A percentile compares a stretch with the other conserved stretches of the same genome.
These are phyloP conservation scores for Diaprepes abbreviatus DNA, from an alignment of 2,888 invertebrate genomes.

Conservation along the genomic window DNA sequence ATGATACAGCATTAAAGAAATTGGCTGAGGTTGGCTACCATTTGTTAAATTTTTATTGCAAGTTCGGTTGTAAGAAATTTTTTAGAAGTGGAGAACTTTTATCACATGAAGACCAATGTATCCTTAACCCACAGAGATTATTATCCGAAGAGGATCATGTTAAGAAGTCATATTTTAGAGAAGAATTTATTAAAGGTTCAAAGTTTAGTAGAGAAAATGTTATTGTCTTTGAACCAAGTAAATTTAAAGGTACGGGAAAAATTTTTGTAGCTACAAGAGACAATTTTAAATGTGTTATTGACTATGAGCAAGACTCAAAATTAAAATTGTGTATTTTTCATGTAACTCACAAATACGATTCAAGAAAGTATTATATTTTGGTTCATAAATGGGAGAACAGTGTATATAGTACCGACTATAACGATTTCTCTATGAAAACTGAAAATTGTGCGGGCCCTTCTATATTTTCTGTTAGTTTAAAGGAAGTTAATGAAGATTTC, in stretches of 20 bases:
- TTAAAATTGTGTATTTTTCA: conserved; percentile 8
- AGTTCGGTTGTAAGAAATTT: conserved; percentile 18
- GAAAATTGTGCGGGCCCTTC: background rate
- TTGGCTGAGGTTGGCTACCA: background rate
- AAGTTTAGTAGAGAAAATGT: conserved; percentile 14
- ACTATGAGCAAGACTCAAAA: background rate
- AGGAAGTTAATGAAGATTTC: conserved; percentile 12
- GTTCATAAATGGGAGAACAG: conserved; percentile 20
- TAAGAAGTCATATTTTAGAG: conserved; percentile 7
- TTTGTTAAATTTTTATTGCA: conserved; percentile 25
- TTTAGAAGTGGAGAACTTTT: conserved; percentile 20
- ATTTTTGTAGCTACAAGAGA: conserved; percentile 17
- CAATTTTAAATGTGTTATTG: conserved; percentile 16
- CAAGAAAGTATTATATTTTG: conserved; percentile 6
- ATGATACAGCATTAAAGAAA: background rate
- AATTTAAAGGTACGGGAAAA: conserved; percentile 1
- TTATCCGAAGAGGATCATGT: conserved; percentile 14
- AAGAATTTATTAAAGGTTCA: background rate
- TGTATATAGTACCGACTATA: background rate
- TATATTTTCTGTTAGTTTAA: conserved; percentile 2
- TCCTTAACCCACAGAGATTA: background rate
- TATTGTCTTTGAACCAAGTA: background rate
- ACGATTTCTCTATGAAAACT: conserved; percentile 22
- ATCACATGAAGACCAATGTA: conserved; percentile 17
- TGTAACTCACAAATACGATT: conserved; percentile 18